phyloP scores from a whole-genome alignment of 2,113 vertebrate genomes.

The Monarcha castaneiventris region DNA sequence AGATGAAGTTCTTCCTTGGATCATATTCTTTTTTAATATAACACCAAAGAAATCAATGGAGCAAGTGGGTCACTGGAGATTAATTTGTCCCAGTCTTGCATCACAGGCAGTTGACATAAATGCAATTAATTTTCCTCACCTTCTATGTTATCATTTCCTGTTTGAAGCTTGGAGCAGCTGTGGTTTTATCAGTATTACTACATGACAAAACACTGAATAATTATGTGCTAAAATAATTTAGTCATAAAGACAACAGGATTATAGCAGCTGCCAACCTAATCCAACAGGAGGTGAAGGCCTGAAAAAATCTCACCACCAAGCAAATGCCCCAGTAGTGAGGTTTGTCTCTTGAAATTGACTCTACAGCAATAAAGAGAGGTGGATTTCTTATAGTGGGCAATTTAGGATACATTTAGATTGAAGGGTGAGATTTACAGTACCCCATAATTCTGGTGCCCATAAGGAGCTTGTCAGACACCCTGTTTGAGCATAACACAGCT shows the following conservation, averaged over 20 bases:
- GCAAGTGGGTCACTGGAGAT: neutral
- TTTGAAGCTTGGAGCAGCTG: neutral
- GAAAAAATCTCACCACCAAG: neutral
- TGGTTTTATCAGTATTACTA: neutral
- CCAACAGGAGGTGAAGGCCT: neutral
- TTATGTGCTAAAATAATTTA: neutral
- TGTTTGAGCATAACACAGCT: neutral
- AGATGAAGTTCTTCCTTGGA: neutral
- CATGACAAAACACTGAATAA: neutral
- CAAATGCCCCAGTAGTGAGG: neutral
- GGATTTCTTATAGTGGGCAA: neutral
- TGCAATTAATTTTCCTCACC: neutral
- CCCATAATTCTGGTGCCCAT: accelerated
- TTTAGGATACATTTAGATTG: neutral
- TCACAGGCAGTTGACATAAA: neutral
- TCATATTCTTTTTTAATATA: neutral
- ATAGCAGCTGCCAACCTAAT: neutral
- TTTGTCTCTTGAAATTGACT: neutral
- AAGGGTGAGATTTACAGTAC: neutral
- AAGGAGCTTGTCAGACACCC: accelerated
- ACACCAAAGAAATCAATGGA: neutral
- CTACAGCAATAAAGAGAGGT: neutral
- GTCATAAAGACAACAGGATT: neutral
- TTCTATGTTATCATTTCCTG: neutral
- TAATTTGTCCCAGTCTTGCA: neutral